Evolutionary conservation across 2,113 vertebrate genomes (phyloP).

Genomic region (Progne subis): DNA sequence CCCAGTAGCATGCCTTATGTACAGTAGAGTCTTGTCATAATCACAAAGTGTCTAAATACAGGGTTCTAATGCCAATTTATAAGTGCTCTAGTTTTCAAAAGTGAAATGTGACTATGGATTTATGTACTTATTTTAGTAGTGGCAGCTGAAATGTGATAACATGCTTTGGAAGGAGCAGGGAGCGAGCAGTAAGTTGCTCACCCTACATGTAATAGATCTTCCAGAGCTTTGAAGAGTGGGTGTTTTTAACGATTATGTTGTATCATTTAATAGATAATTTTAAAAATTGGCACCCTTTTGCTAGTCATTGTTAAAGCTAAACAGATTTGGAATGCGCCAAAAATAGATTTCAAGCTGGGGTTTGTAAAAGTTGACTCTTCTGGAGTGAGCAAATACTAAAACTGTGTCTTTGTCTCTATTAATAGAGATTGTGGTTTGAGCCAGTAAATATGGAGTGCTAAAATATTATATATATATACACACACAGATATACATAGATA

Average conservation of each 20-base stretch:
- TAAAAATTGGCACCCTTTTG: background rate
- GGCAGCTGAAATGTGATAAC: background rate
- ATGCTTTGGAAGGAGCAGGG: background rate
- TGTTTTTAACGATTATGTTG: background rate
- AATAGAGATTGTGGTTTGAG: background rate
- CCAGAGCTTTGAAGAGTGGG: background rate
- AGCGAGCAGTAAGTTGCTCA: background rate
- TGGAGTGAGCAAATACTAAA: background rate
- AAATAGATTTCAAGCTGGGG: background rate
- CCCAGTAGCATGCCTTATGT: background rate
- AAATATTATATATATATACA: background rate
- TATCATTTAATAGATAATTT: background rate
- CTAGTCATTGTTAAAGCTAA: background rate
- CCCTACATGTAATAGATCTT: background rate
- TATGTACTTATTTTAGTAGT: background rate
- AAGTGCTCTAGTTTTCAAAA: background rate
- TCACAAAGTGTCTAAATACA: background rate
- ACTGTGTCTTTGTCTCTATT: background rate
- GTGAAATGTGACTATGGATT: background rate
- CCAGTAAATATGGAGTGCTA: background rate
- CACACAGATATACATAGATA: accelerated
- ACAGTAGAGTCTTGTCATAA: background rate
- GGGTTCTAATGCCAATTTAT: background rate
- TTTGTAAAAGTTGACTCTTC: background rate
- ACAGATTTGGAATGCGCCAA: background rate